Evolutionary conservation across 2,113 vertebrate genomes (phyloP).

Genomic region (Suricata suricatta): DNA sequence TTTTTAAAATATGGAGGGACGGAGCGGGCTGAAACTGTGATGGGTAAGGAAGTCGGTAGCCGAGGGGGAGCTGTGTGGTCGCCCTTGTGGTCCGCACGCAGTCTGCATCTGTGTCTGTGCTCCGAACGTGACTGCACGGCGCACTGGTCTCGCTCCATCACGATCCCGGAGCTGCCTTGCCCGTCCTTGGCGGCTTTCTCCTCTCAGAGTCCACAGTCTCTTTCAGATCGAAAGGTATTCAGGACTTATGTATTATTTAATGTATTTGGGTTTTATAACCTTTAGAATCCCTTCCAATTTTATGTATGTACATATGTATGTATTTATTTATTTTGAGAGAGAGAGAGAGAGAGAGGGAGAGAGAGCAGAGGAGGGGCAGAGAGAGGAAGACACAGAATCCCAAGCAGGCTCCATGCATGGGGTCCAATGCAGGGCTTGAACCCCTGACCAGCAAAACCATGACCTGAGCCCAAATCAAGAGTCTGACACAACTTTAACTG

Average conservation of each 20-base stretch:
- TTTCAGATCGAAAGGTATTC: not conserved
- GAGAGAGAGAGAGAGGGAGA: too few species aligned
- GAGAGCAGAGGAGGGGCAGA: too few species aligned
- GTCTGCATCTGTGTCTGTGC: not conserved
- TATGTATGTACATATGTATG: too few species aligned
- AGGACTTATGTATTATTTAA: too few species aligned
- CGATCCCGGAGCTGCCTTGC: not conserved
- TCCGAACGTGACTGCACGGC: not conserved
- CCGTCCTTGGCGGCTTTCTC: not conserved
- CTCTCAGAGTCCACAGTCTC: not conserved
- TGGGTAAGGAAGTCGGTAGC: not conserved
- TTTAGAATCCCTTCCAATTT: not conserved
- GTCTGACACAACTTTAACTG: too few species aligned
- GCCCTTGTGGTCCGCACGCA: not conserved
- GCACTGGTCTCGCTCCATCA: not conserved
- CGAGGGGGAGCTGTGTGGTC: not conserved
- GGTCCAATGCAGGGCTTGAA: too few species aligned
- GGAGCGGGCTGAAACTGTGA: not conserved
- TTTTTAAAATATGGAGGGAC: not conserved
- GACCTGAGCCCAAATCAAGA: too few species aligned
- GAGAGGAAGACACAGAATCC: too few species aligned
- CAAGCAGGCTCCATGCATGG: too few species aligned
- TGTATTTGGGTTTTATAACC: not conserved
- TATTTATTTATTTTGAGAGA: too few species aligned
- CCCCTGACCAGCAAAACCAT: too few species aligned